These are phyloP conservation scores for Diogma glabrata DNA, from an alignment of 2,888 invertebrate species.

Conservation along the genomic window DNA sequence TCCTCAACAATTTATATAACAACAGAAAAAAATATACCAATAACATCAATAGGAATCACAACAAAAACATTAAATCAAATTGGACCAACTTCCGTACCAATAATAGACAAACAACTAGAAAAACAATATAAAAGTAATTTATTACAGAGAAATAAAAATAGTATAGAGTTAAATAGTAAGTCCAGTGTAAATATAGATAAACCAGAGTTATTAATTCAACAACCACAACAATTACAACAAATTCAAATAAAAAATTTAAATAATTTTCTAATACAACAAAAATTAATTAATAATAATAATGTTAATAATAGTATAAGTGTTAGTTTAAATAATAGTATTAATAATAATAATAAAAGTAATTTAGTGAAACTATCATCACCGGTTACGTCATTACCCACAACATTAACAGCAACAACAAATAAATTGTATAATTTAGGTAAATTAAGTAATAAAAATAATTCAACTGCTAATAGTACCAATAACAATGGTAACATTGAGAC, in stretches of 20 bases:
- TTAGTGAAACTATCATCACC: slow-evolving; percentile 2
- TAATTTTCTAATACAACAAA: slow-evolving; percentile 5
- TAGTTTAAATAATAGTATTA: background rate
- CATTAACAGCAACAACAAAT: no score
- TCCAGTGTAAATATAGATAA: background rate
- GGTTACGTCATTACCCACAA: slow-evolving; percentile 1
- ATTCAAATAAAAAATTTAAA: slow-evolving; percentile 8
- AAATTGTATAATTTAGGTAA: slow-evolving; percentile 2
- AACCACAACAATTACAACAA: slow-evolving; percentile 5
- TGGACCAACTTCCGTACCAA: no score
- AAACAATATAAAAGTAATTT: slow-evolving; percentile 7
- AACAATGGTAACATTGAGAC: background rate
- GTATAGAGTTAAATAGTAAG: slow-evolving; percentile 7
- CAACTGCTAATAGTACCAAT: background rate
- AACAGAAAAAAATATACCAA: no score
- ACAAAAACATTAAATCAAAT: no score
- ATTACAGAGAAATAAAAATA: background rate
- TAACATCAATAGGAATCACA: no score
- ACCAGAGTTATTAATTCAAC: slow-evolving; percentile 3
- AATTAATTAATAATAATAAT: background rate
- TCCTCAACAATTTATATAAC: no score
- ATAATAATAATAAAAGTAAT: slow-evolving; percentile 1
- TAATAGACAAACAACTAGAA: no score
- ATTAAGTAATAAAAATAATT: background rate
- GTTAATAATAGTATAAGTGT: background rate